Evolutionary conservation across 2,888 invertebrate species (phyloP).

Genomic region (Nomada ruficornis): DNA sequence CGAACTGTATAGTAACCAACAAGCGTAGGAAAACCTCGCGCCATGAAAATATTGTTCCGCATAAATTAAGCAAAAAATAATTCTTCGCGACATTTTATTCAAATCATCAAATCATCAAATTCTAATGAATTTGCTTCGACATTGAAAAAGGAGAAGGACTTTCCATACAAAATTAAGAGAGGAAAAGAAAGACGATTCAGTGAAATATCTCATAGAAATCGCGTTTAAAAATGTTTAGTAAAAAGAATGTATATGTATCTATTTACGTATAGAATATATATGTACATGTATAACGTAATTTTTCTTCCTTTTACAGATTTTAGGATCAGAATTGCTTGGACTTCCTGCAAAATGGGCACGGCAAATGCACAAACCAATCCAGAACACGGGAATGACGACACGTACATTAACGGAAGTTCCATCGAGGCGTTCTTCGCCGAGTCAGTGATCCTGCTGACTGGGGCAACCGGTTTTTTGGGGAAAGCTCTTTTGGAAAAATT

Average conservation of each 20-base stretch:
- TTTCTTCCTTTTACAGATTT: constrained; percentile 56
- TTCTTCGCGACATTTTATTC: no score
- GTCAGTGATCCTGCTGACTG: constrained; percentile 86
- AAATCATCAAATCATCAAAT: no score
- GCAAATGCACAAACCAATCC: constrained; percentile 75
- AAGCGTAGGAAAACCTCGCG: no score
- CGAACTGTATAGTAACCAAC: neutral
- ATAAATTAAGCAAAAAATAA: no score
- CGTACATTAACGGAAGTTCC: constrained; percentile 72
- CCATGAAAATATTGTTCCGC: no score
- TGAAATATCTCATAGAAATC: neutral
- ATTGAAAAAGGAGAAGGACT: no score
- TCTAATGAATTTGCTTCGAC: no score
- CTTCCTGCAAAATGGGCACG: constrained; percentile 76
- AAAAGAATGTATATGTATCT: neutral
- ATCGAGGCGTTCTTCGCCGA: constrained; percentile 85
- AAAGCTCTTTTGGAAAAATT: constrained; percentile 97
- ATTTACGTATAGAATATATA: neutral
- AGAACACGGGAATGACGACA: constrained; percentile 70
- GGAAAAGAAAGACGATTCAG: neutral
- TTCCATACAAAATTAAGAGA: neutral
- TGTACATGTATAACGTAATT: neutral
- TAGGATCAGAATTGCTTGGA: constrained; percentile 50
- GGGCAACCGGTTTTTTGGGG: constrained; percentile 95
- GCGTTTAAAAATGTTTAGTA: neutral